phyloP scores from a whole-genome alignment of 2,888 invertebrate genomes.

The Cylloceria caligata region DNA sequence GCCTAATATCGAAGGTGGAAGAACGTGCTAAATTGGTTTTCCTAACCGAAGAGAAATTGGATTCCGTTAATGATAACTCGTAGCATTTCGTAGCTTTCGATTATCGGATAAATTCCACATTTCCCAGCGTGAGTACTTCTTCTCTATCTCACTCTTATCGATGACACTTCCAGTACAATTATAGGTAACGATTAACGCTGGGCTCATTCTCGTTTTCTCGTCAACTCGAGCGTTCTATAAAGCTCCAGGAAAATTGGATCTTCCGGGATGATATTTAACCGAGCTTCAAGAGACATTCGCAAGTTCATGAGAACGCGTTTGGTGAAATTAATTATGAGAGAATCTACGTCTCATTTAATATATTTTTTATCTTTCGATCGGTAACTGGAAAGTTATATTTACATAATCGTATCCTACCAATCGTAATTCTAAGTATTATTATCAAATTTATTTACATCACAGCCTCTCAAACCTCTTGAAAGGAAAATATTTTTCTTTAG shows the following conservation, averaged over 20 bases:
- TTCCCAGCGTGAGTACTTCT: conserved; percentile 34
- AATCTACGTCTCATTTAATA: not conserved
- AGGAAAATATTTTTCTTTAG: no score
- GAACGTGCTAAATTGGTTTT: conserved; percentile 20
- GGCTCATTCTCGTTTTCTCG: conserved; percentile 44
- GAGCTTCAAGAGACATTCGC: conserved; percentile 13
- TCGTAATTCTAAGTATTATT: no score
- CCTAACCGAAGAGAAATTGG: conserved; percentile 37
- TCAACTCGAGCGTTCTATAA: conserved; percentile 8
- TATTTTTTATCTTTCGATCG: not conserved
- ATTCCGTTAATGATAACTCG: conserved; percentile 60
- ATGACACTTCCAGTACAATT: conserved; percentile 56
- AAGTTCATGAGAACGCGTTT: conserved; percentile 6
- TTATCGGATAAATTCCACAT: conserved; percentile 61
- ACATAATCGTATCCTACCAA: no score
- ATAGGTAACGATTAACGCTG: conserved; percentile 58
- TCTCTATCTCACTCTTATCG: conserved; percentile 33
- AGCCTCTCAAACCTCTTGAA: no score
- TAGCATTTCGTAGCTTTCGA: conserved; percentile 42
- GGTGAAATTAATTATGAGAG: conserved; percentile 36
- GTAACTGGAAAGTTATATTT: no score
- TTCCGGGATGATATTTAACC: conserved; percentile 32
- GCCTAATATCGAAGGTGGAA: not conserved
- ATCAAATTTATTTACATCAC: no score
- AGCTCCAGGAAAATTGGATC: conserved; percentile 57